Evolutionary conservation across 2,888 invertebrate species (phyloP).

Genomic region (Acheta domesticus): DNA sequence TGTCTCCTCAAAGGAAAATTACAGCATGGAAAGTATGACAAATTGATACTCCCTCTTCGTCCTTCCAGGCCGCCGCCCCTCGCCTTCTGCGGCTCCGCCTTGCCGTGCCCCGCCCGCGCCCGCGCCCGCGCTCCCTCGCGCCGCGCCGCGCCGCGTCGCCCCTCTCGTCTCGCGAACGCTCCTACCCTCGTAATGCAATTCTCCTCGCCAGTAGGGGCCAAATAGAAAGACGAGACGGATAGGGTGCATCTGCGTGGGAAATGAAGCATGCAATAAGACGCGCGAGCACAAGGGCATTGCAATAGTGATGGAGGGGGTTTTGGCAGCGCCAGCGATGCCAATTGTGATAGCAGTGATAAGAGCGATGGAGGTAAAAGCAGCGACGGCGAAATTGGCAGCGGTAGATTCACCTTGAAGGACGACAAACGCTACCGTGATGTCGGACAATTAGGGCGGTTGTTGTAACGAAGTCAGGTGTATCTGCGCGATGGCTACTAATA

Average conservation of each 20-base stretch:
- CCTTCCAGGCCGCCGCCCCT: background rate
- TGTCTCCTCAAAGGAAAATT: slow-evolving; percentile 33
- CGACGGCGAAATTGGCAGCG: too few relatives aligned
- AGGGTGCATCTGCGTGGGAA: background rate
- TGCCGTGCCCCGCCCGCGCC: background rate
- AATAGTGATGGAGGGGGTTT: too few relatives aligned
- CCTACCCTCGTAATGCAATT: background rate
- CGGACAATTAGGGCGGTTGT: too few relatives aligned
- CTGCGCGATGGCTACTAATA: too few relatives aligned
- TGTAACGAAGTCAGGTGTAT: too few relatives aligned
- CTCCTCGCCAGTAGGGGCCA: background rate
- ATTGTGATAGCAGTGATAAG: too few relatives aligned
- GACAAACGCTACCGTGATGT: too few relatives aligned
- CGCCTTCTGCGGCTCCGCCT: background rate
- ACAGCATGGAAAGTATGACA: slow-evolving; percentile 34
- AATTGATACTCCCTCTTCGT: slow-evolving; percentile 30
- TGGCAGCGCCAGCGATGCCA: too few relatives aligned
- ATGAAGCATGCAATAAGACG: background rate
- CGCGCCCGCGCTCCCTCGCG: background rate
- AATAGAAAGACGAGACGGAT: background rate
- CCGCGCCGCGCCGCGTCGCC: background rate
- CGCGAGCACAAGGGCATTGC: background rate
- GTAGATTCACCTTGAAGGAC: too few relatives aligned
- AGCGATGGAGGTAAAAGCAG: too few relatives aligned
- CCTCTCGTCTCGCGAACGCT: slow-evolving; percentile 19